Percentiles rank a stretch among this genome's conserved stretches.
These are phyloP conservation scores for Lasioglossum vierecki DNA, from an alignment of 2,888 invertebrate species.

Conservation along the genomic window DNA sequence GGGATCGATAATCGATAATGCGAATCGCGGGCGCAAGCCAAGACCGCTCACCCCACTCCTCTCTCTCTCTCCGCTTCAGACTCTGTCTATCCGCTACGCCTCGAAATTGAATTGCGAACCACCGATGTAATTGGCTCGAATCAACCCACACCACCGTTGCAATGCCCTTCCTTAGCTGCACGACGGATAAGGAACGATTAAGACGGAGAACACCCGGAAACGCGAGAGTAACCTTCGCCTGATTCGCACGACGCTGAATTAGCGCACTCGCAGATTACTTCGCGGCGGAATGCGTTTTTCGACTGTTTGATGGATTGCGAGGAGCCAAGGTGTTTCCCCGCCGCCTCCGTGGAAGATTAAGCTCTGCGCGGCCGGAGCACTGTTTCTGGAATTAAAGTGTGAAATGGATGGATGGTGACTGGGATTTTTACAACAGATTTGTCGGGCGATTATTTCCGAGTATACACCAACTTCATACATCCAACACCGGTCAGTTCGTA, in stretches of 20 bases:
- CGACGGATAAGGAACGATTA: conserved; percentile 77
- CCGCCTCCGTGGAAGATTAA: background rate
- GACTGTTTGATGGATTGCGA: background rate
- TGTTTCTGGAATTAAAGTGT: too few species aligned
- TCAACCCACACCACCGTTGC: conserved; percentile 59
- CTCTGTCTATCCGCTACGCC: background rate
- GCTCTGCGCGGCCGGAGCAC: rapidly evolving
- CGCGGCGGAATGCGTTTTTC: background rate
- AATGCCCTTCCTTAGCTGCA: conserved; percentile 16
- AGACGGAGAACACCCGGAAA: conserved; percentile 50
- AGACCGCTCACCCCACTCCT: background rate
- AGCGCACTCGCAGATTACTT: background rate
- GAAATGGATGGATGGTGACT: background rate
- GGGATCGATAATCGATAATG: conserved; percentile 68
- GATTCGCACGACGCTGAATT: background rate
- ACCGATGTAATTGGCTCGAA: conserved; percentile 78
- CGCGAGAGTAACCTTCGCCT: background rate
- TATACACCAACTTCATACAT: background rate
- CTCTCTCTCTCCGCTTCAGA: too few species aligned
- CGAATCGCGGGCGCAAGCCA: conserved; percentile 23
- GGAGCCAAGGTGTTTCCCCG: background rate
- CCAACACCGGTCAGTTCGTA: too few species aligned
- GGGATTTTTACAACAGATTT: background rate
- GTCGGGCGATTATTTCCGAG: background rate
- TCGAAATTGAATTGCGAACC: conserved; percentile 78